Evolutionary conservation across 1,140 invertebrate genomes (phyloP).

Genomic region (Heliconius nattereri): DNA sequence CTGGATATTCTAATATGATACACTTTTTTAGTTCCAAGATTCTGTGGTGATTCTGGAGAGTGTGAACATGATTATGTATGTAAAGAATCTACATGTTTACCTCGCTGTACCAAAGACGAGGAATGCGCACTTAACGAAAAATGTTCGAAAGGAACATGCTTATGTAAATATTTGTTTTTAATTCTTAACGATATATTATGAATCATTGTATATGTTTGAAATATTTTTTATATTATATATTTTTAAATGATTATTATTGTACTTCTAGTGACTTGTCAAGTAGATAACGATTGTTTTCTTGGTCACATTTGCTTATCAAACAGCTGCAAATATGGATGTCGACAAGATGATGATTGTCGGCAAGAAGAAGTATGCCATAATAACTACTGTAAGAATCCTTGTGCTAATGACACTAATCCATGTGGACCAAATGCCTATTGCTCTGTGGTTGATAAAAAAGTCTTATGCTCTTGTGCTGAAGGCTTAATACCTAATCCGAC

Average conservation of each 20-base stretch:
- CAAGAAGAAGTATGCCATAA: conserved; percentile 89
- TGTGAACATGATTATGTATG: conserved; percentile 87
- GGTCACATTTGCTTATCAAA: conserved; percentile 93
- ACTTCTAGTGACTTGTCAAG: conserved; percentile 89
- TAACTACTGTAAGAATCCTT: conserved; percentile 91
- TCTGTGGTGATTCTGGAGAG: conserved; percentile 86
- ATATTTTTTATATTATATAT: conserved; percentile 8
- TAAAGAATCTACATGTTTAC: conserved; percentile 89
- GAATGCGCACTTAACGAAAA: conserved; percentile 95
- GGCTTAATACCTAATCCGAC: conserved; percentile 92
- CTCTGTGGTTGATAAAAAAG: conserved; percentile 90
- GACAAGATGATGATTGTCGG: conserved; percentile 92
- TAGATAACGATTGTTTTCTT: conserved; percentile 95
- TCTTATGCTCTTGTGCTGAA: conserved; percentile 88
- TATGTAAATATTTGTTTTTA: conserved; percentile 82
- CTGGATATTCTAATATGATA: conserved; percentile 10
- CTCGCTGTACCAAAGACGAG: conserved; percentile 88
- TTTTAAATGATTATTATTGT: not conserved
- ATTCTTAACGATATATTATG: no score
- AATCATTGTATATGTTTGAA: not conserved
- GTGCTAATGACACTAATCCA: conserved; percentile 83
- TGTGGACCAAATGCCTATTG: conserved; percentile 93
- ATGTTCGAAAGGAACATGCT: conserved; percentile 90
- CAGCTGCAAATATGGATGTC: conserved; percentile 92
- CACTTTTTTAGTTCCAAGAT: conserved; percentile 85